phyloP scores from a whole-genome alignment of 2,888 invertebrate species.

The Lagria hirta region DNA sequence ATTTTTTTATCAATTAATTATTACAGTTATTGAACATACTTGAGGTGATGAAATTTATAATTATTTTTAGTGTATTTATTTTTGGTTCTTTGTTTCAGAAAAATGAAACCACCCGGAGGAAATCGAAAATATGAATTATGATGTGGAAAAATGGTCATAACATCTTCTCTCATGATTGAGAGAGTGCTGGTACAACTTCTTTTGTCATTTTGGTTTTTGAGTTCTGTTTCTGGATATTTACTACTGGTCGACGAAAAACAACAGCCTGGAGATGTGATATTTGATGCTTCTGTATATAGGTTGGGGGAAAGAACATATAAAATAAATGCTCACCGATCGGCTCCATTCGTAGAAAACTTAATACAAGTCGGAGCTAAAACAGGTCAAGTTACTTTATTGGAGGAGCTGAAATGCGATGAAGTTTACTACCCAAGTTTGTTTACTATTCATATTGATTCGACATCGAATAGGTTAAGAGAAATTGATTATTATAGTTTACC shows the following conservation, averaged over 20 bases:
- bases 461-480: conserved; percentile 73
- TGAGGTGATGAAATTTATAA: too few species aligned
- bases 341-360: conserved; percentile 78
- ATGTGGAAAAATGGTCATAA: conserved; percentile 42
- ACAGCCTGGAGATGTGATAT: conserved; percentile 67
- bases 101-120: conserved; percentile 27
- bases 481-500: conserved; percentile 84
- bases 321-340: conserved; percentile 78
- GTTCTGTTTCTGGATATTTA: conserved; percentile 41
- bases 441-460: conserved; percentile 84
- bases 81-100: conserved; percentile 19
- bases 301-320: conserved; percentile 77
- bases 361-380: conserved; percentile 73
- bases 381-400: conserved; percentile 73
- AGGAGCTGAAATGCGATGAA: conserved; percentile 75
- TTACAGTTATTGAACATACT: too few species aligned
- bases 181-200: conserved; percentile 31
- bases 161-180: conserved; percentile 41
- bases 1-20: too few species aligned
- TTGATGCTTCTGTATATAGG: conserved; percentile 79
- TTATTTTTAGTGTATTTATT: too few species aligned
- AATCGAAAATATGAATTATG: conserved; percentile 24
- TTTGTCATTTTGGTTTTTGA: conserved; percentile 31
- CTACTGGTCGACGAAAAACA: conserved; percentile 49
- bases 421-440: conserved; percentile 82